Base-by-base conservation (phyloP, 2,797 vertebrate species). In the Fundulus diaphanus region DNA sequence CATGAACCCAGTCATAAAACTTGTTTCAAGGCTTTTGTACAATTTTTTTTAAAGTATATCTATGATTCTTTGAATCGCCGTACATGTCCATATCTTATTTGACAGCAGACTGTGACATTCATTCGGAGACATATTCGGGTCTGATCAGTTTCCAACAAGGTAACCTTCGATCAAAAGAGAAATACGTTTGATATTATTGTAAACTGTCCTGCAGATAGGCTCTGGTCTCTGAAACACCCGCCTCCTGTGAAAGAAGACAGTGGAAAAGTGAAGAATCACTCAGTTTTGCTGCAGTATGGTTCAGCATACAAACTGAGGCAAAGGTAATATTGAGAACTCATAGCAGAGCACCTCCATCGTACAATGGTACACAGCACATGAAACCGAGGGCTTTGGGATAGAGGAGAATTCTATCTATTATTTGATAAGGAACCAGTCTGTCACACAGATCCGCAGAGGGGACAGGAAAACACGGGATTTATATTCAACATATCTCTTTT, bases 361-460 rank as follows among this genome's bases (percentile, higher is more conserved):
- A 75, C 81, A 79, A 77, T 86, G 51, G 35, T 61, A 75, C 44
- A 74, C 42, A 67, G 63, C 52, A 69, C 74, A 85, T 79, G 82
- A 84, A 85, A 87, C 79, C 76, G 79, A 74, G 79, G 72, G 67
- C 57, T 12, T 3, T 0, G 48, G 61, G 20, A 49, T 71, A 76
- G 31, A 54, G 65, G 63, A 78, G 79, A 79, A 87, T 80, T 81
- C 75, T 76, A 87, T 90, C 85, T 84, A 88, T 90, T 90, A 91
- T 91, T 91, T 91, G 88, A 90, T 90, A 90, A 92, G 79, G 29
- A 79, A 89, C 86, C 86, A 78, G 56, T 74, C 87, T 77, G 78
- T 15, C 85, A 24, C 33, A 37, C 9, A 80, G 81, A 89, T 91
- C 90, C 76, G 81, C 78, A 68, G 76, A 79, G 72, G 40, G 70